Percentiles rank a stretch among this genome's conserved stretches.
Evolutionary conservation across 2,797 vertebrate species (phyloP).

Genomic region (Amblyopsis hoosieri): DNA sequence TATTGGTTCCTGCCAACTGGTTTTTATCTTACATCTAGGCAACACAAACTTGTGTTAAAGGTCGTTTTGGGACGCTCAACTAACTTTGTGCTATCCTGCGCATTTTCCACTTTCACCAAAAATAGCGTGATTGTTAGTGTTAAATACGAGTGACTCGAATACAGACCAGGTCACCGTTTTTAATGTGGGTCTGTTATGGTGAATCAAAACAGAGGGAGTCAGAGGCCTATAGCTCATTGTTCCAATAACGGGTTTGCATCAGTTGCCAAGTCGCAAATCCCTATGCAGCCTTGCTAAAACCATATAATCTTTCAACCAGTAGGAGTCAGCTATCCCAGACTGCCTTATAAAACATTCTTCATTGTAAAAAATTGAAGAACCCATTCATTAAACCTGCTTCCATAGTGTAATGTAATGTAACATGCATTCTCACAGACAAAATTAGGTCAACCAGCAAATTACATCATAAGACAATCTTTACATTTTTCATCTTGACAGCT

Average conservation of each 20-base stretch:
- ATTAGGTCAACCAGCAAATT: slow-evolving; percentile 25
- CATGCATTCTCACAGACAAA: slow-evolving; percentile 10
- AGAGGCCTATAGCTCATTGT: slow-evolving; percentile 33
- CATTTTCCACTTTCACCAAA: neutral
- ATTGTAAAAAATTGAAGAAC: neutral
- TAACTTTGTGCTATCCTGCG: too few species aligned
- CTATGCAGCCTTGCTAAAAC: slow-evolving; percentile 36
- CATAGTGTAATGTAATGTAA: slow-evolving; percentile 27
- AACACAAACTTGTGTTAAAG: too few species aligned
- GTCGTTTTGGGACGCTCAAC: too few species aligned
- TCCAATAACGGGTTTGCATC: slow-evolving; percentile 2
- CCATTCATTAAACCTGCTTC: neutral
- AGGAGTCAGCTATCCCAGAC: too few species aligned
- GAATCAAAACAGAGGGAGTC: slow-evolving; percentile 34
- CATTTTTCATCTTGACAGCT: slow-evolving; percentile 32
- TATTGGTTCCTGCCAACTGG: too few species aligned
- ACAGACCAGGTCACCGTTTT: too few species aligned
- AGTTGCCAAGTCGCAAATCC: slow-evolving; percentile 34
- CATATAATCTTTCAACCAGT: neutral
- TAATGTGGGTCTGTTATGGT: neutral
- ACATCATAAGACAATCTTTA: slow-evolving; percentile 21
- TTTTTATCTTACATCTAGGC: too few species aligned
- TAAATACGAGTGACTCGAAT: too few species aligned
- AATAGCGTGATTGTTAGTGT: neutral
- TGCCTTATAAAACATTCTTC: too few species aligned